phyloP scores from a whole-genome alignment of 1,140 invertebrate genomes.

The Hirudo medicinalis region DNA sequence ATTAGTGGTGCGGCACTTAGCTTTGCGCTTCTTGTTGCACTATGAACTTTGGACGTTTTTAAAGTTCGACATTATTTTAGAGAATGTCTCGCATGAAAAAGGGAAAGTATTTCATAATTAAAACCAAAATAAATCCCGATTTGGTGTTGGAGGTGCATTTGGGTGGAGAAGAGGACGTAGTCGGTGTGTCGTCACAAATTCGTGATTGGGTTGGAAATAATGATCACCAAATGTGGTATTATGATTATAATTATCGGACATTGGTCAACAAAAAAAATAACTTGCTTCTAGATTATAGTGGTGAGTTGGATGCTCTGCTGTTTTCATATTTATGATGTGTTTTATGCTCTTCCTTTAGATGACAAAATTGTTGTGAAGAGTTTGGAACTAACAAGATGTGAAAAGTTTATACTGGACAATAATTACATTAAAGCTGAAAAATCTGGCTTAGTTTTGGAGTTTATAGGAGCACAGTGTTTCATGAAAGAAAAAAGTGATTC shows the following conservation, averaged over 20 bases:
- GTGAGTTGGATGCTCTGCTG: background rate
- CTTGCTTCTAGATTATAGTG: background rate
- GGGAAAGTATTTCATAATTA: constrained; percentile 20
- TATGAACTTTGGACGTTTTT: too few species aligned
- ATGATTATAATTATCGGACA: background rate
- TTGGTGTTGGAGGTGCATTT: constrained; percentile 12
- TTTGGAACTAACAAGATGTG: too few species aligned
- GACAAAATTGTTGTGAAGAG: too few species aligned
- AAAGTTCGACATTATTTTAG: too few species aligned
- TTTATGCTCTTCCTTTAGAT: background rate
- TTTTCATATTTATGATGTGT: background rate
- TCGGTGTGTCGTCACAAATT: background rate
- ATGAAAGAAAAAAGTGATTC: too few species aligned
- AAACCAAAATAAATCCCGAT: constrained; percentile 15
- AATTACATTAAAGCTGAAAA: too few species aligned
- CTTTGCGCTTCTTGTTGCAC: too few species aligned
- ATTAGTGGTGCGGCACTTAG: too few species aligned
- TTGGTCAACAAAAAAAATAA: constrained; percentile 6
- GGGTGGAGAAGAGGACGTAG: background rate
- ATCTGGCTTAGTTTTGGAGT: too few species aligned
- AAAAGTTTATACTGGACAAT: too few species aligned
- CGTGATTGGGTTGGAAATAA: constrained; percentile 2
- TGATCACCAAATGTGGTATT: constrained; percentile 17
- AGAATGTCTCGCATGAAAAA: background rate
- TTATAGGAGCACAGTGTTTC: too few species aligned